Base-by-base conservation (phyloP, 2,888 invertebrate genomes). In the Sturmia bella region DNA sequence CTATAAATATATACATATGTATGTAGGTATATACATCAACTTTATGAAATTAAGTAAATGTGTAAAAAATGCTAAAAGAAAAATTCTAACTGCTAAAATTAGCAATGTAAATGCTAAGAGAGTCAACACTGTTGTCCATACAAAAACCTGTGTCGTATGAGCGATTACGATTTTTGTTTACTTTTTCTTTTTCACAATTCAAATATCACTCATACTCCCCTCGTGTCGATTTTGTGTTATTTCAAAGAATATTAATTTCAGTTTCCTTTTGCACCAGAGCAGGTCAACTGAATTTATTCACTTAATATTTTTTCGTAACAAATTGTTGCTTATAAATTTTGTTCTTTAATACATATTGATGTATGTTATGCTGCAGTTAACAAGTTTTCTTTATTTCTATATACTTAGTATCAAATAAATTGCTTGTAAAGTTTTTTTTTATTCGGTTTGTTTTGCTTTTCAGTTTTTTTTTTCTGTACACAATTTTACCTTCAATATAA, bases 351-450 rank as follows among this genome's bases (percentile, higher is more conserved):
- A 68, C 41, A 41, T 27, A 73, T 73, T 54, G 63, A 64, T 64
- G 73, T n/a, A 24, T 37, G 37, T 76, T 32, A n/a, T 39, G 32
- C 19, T 45, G 17, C 12, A 56, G 41, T 56, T 68, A 68, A 68
- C 37, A 76, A 76, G 68, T 76, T 76, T 75, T 59, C 39, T 48
- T 66, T 54, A 21, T 45, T 64, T 73, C 59, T 59, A 19, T 59
- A 64, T 52, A 43, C 61, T 68, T 24, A 24, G 52, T 57, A 68
- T 13, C 21, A 37, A 69, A 52, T 76, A 68, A 76, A 76, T 68
- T 68, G 68, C 68, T 76, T 61, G 15, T 43, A 76, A 68, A 76
- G 39, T 61, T 68, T 41, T 59, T 48, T 43, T 41, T n/a, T 37
- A 43, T 54, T 73, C 13, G 19, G 4, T n/a, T n/a, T n/a, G n/a